Evolutionary conservation across 1,140 invertebrate genomes (phyloP), one percentile per base, ranked within the genome.

Genomic region (Brachionus plicatilis): DNA sequence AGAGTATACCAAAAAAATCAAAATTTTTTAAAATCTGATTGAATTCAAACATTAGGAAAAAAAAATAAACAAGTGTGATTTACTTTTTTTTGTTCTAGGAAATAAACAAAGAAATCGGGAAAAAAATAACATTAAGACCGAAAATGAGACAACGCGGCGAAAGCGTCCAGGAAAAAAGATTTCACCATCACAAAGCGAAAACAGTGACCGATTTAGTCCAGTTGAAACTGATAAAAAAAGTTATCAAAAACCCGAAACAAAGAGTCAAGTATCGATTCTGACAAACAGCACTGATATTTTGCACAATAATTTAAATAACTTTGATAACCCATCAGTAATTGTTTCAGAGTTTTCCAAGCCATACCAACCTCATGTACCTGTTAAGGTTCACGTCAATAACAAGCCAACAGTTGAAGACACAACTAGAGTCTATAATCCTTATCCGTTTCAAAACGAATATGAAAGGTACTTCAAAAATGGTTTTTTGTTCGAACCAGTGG

Each of bases 401-500:
- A 82, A 68, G 24, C 79, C 79, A 43, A 68, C 53, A n/a, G 65
- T 65, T 12, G 79, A 60, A 41, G 79, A 82, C n/a, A 60, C 65
- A 5, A 82, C 53, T 27, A 24, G 79, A 24, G 79, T 82, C 27
- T 82, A 82, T 17, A 82, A 82, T 68, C 79, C 79, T 0, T 82
- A 82, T 68, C 53, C 33, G 24, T 20, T 82, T 37, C 79, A 68
- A 82, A 82, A 82, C 27, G 53, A 60, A 29, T 82, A 65, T 27
- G 79, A 43, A 82, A 60, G 43, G 20, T 65, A 65, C 24, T 37
- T 43, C 33, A 82, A 68, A 68, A 82, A 82, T 68, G 79, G 79
- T 29, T 82, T 82, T 20, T 27, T 65, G 5, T 82, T 82, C 53
- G 79, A 82, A 41, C 79, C 79, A 37, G 27, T 80, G 29, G 29